phyloP scores from a whole-genome alignment of 2,888 invertebrate genomes.

The Gandaritis pyraliata region DNA sequence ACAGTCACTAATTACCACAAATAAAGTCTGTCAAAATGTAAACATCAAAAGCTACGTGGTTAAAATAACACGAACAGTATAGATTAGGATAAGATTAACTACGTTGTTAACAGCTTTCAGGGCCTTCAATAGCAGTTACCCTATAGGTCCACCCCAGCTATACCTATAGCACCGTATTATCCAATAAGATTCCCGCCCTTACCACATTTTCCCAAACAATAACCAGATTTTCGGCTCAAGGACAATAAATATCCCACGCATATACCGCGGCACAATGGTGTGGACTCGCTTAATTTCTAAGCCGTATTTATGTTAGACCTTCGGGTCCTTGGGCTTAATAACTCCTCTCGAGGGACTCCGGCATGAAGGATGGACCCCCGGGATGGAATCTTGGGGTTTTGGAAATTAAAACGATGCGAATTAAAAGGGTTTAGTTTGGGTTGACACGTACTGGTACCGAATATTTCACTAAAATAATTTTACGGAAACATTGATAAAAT shows the following conservation, averaged over 20 bases:
- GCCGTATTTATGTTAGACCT: constrained; percentile 54
- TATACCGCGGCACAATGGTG: constrained; percentile 35
- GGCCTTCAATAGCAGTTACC: constrained; percentile 1
- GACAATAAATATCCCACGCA: constrained; percentile 39
- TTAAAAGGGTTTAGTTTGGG: constrained; percentile 16
- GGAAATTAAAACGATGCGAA: constrained; percentile 26
- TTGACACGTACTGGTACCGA: neutral
- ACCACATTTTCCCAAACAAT: constrained; percentile 34
- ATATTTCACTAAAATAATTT: neutral
- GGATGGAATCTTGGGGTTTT: constrained; percentile 30
- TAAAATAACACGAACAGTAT: too few species aligned
- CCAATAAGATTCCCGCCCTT: constrained; percentile 23
- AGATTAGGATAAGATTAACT: too few species aligned
- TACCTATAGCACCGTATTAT: constrained; percentile 11
- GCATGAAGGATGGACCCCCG: constrained; percentile 46
- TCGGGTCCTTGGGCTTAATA: constrained; percentile 53
- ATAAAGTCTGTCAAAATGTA: too few species aligned
- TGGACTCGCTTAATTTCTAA: constrained; percentile 49
- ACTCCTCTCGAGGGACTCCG: constrained; percentile 47
- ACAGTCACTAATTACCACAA: too few species aligned
- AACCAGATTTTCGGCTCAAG: constrained; percentile 36
- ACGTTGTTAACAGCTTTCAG: neutral
- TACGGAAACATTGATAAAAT: neutral
- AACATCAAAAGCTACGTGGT: too few species aligned
- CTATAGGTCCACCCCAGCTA: too few species aligned